Evolutionary conservation across 2,888 invertebrate genomes (phyloP).

Genomic region (Nemotelus pantherinus): DNA sequence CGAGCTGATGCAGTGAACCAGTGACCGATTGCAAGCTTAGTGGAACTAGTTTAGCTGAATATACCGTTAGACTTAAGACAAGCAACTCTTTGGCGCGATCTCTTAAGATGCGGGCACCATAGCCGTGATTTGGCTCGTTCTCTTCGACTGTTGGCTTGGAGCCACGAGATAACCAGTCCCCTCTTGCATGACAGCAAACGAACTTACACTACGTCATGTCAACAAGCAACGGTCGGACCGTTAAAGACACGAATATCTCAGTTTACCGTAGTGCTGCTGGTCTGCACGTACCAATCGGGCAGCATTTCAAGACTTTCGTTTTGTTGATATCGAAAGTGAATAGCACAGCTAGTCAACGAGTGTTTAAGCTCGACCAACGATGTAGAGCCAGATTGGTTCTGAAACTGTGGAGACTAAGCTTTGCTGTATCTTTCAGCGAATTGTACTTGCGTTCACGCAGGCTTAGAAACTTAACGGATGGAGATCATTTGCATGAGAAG

Average conservation of each 20-base stretch:
- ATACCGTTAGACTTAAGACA: slow-evolving; percentile 31
- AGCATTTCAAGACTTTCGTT: slow-evolving; percentile 33
- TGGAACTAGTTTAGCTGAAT: slow-evolving; percentile 35
- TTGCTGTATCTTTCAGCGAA: too few species aligned
- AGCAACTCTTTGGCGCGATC: slow-evolving; percentile 17
- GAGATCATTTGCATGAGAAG: too few species aligned
- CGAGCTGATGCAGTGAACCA: slow-evolving; percentile 40
- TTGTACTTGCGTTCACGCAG: too few species aligned
- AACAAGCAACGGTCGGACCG: slow-evolving; percentile 8
- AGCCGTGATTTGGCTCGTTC: background rate
- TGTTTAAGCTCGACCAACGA: background rate
- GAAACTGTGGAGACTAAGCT: background rate
- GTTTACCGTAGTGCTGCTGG: slow-evolving; percentile 7
- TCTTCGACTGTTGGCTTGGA: background rate
- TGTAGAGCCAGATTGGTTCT: slow-evolving; percentile 16
- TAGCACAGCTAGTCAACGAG: background rate
- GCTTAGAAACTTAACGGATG: too few species aligned
- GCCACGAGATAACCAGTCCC: slow-evolving; percentile 1
- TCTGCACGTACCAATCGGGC: background rate
- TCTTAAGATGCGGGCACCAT: slow-evolving; percentile 14
- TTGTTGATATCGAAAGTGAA: slow-evolving; percentile 35
- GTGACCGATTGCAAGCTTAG: slow-evolving; percentile 43
- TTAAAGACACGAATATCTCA: slow-evolving; percentile 11
- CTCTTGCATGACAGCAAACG: background rate
- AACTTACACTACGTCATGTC: background rate